A percentile compares a stretch with the other conserved stretches of the same genome.
Evolutionary conservation across 2,797 vertebrate genomes (phyloP).

Genomic region (Muscicapa comitata): DNA sequence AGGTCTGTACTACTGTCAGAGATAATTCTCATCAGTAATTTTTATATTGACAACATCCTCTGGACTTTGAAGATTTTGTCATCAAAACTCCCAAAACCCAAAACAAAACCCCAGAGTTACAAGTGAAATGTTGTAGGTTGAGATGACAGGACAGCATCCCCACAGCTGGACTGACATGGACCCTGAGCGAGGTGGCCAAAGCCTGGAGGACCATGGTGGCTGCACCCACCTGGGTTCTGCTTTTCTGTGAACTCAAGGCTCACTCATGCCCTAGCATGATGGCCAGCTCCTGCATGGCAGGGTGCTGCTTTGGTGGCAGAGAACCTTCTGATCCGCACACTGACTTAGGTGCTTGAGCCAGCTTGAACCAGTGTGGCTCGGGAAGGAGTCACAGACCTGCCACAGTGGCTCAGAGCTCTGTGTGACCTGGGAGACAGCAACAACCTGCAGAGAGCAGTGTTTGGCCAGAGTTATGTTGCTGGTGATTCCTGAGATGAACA

Average conservation of each 20-base stretch:
- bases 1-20: background rate
- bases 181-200: background rate
- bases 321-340: background rate
- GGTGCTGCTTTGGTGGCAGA: background rate
- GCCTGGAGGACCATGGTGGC: background rate
- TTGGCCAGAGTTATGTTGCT: background rate
- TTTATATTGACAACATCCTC: background rate
- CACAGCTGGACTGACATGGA: rapidly evolving
- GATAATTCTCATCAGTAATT: background rate
- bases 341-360: background rate
- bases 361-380: background rate
- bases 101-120: background rate
- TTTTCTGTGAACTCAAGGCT: background rate
- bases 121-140: background rate
- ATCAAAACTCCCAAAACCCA: background rate
- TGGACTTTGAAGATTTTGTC: background rate
- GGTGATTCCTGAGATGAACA: background rate
- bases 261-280: background rate
- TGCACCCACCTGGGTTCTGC: background rate
- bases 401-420: background rate
- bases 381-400: background rate
- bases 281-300: background rate
- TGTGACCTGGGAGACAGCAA: background rate
- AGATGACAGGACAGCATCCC: background rate
- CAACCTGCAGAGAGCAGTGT: rapidly evolving